These are phyloP conservation scores for Ceraclea dissimilis DNA, from an alignment of 2,888 invertebrate genomes.

Conservation along the genomic window DNA sequence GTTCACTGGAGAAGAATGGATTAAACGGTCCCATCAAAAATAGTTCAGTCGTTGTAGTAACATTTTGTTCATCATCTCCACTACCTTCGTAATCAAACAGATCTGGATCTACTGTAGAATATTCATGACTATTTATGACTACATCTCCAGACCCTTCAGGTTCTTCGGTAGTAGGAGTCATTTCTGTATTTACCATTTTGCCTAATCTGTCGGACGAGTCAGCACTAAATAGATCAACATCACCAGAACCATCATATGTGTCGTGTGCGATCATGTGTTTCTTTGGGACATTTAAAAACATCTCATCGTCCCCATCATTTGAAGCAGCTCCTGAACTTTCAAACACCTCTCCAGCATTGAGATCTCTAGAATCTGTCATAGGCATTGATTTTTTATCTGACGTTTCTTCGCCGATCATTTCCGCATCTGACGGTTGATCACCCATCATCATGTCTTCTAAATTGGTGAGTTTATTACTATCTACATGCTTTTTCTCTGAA, in stretches of 20 bases:
- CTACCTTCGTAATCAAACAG: constrained; percentile 12
- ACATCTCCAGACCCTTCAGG: constrained; percentile 32
- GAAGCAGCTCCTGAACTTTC: constrained; percentile 35
- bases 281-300: constrained; percentile 32
- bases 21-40: constrained; percentile 20
- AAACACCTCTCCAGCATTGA: constrained; percentile 37
- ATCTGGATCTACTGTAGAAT: neutral
- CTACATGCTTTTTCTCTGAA: constrained; percentile 23
- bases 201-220: constrained; percentile 21
- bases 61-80: constrained; percentile 14
- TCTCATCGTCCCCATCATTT: constrained; percentile 35
- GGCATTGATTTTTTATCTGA: constrained; percentile 40
- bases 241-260: constrained; percentile 41
- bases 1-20: constrained; percentile 16
- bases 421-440: constrained; percentile 48
- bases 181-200: neutral
- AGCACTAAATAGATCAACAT: constrained; percentile 23
- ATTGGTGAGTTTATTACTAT: constrained; percentile 26
- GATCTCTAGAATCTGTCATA: constrained; percentile 35
- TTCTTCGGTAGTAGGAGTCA: constrained; percentile 9
- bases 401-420: constrained; percentile 37
- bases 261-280: constrained; percentile 18
- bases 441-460: constrained; percentile 56
- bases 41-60: constrained; percentile 15
- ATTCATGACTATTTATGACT: constrained; percentile 26